phyloP scores from a whole-genome alignment of 2,888 invertebrate species.

The Sphaeridia pumilis region DNA sequence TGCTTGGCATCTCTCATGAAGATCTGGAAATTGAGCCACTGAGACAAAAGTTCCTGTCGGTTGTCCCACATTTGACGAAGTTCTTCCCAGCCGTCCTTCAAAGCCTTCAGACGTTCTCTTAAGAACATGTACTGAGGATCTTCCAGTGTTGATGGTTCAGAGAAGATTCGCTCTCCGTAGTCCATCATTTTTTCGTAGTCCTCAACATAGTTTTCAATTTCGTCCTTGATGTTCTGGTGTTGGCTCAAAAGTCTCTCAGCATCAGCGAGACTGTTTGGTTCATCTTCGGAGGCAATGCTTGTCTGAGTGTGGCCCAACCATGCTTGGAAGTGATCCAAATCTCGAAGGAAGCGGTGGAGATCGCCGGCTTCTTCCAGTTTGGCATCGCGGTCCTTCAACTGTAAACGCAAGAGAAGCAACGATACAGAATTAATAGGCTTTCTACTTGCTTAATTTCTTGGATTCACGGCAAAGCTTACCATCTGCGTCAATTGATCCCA shows the following conservation, averaged over 20 bases:
- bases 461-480: too few relatives aligned
- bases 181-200: slow-evolving; percentile 99
- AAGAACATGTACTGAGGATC: slow-evolving; percentile 99
- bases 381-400: slow-evolving; percentile 93
- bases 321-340: slow-evolving; percentile 98
- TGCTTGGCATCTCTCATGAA: slow-evolving; percentile 94
- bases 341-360: slow-evolving; percentile 91
- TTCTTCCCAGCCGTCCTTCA: slow-evolving; percentile 99
- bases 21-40: slow-evolving; percentile 88
- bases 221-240: slow-evolving; percentile 96
- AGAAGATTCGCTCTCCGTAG: slow-evolving; percentile 89
- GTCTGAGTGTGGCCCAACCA: slow-evolving; percentile 99
- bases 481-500: slow-evolving; percentile 97
- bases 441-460: too few relatives aligned
- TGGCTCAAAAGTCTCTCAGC: slow-evolving; percentile 94
- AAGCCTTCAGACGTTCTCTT: slow-evolving; percentile 88
- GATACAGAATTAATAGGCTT: too few relatives aligned
- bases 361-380: slow-evolving; percentile 98
- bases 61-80: slow-evolving; percentile 99
- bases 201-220: slow-evolving; percentile 97
- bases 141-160: slow-evolving; percentile 72
- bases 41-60: slow-evolving; percentile 82
- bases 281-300: slow-evolving; percentile 96
- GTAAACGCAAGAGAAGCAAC: too few relatives aligned
- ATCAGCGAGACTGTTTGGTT: slow-evolving; percentile 81